Evolutionary conservation across 2,113 vertebrate genomes (phyloP).

Genomic region (Lota lota): DNA sequence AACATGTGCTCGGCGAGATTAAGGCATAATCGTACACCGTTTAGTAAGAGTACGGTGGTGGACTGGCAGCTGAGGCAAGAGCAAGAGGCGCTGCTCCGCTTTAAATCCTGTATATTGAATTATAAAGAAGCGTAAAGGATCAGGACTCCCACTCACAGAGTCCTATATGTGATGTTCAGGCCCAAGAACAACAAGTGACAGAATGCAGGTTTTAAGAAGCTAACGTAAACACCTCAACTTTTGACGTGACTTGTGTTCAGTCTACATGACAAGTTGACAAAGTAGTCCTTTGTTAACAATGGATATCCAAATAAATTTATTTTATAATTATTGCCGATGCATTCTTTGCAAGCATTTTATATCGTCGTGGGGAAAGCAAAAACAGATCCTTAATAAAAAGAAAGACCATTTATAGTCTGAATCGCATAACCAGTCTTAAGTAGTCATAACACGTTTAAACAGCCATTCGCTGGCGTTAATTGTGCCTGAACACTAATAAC

Average conservation of each 20-base stretch:
- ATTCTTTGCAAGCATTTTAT: too few species aligned
- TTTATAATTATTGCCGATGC: too few species aligned
- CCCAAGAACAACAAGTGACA: too few species aligned
- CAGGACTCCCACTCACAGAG: conserved; percentile 60
- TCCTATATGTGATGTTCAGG: background rate
- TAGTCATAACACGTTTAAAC: background rate
- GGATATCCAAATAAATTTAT: too few species aligned
- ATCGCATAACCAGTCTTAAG: background rate
- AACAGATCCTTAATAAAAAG: too few species aligned
- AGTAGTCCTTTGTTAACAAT: too few species aligned
- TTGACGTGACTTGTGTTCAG: too few species aligned
- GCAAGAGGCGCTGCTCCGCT: conserved; percentile 65
- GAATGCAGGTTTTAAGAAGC: too few species aligned
- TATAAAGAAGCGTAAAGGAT: conserved; percentile 85
- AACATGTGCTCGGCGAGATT: conserved; percentile 89
- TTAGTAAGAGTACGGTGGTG: conserved; percentile 74
- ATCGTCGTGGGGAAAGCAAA: too few species aligned
- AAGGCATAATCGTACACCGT: conserved; percentile 79
- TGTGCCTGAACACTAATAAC: conserved; percentile 11
- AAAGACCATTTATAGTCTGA: background rate
- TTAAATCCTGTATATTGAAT: conserved; percentile 85
- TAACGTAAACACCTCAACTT: too few species aligned
- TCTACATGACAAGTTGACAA: too few species aligned
- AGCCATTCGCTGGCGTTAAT: background rate
- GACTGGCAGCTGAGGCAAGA: conserved; percentile 70